phyloP scores from a whole-genome alignment of 2,113 vertebrate genomes.

The Anguilla japonica region DNA sequence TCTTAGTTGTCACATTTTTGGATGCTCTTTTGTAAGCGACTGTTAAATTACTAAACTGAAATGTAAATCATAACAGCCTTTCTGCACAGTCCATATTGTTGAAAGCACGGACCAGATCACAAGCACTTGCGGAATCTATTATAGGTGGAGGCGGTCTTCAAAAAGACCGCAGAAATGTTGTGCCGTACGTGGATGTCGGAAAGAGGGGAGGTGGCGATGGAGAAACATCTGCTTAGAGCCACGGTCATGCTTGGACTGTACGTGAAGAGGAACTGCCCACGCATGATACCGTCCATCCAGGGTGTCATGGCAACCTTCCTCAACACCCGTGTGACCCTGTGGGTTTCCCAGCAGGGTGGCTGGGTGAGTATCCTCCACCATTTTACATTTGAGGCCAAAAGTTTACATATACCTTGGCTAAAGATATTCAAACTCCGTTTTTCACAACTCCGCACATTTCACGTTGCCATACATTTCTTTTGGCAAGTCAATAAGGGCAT shows the following conservation, averaged over 20 bases:
- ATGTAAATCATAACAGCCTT: neutral
- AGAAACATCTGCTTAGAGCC: conserved; percentile 22
- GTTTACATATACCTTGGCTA: too few species aligned
- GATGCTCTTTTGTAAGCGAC: neutral
- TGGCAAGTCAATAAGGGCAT: too few species aligned
- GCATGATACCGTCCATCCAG: conserved; percentile 1
- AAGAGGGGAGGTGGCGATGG: neutral
- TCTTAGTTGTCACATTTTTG: neutral
- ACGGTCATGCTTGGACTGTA: conserved; percentile 22
- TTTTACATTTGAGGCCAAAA: neutral
- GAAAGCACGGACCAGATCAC: neutral
- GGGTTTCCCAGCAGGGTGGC: conserved; percentile 24
- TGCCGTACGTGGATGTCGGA: neutral
- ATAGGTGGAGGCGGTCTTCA: conserved; percentile 10
- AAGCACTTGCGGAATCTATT: neutral
- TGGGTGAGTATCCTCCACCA: conserved; percentile 21
- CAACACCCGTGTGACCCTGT: conserved; percentile 1
- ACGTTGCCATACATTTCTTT: too few species aligned
- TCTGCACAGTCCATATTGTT: neutral
- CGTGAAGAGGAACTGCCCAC: conserved; percentile 21
- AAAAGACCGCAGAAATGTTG: neutral
- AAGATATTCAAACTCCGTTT: too few species aligned
- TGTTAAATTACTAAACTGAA: neutral
- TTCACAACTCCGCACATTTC: too few species aligned
- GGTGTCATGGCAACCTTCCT: conserved; percentile 12